Base-by-base conservation (phyloP, 2,888 invertebrate species). In the Cetonia aurata region DNA sequence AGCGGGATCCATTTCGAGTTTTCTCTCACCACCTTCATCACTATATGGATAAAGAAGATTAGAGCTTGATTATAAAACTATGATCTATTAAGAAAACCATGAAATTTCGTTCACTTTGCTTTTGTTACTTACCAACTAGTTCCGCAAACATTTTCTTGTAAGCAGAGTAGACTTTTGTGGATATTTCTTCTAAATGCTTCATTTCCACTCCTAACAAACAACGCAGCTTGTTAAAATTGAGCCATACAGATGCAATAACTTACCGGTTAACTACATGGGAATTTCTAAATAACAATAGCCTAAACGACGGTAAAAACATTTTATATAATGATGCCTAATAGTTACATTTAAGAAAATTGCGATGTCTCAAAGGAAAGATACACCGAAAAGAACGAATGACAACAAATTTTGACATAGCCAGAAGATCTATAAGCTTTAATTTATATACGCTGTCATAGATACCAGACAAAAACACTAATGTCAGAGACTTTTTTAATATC, bases 1-100 rank as follows among this genome's bases (percentile, higher is more conserved):
- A 31, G 74, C 73, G 0, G 81, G 76, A 56, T 76, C 75, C 76
- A 82, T 76, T 59, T 46, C 48, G 17, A 60, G 62, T 53, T 55
- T 70, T 42, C 62, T 48, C 3, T 70, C 70, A n/a, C 66, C 53
- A 10, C 71, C 71, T 46, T 71, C 59, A 42, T 65, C 33, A 9
- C 46, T 48, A 50, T 33, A 25, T 25, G 4, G 3, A 25, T 25
- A 56, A 15, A 15, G 17, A 52, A 19, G 31, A 10, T 53, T 25
- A 10, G 6, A 31, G 1, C 31, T 31, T 19, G 8, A 13, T 3
- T 56, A 41, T 13, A 3, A 13, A 6, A n/a, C 3, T 44, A 44
- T n/a, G 6, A n/a, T 44, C 13, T n/a, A 50, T 50, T 50, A 17
- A 44, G 44, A 44, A 17, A 13, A 50, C 50, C 50, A 15, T 6